phyloP scores from a whole-genome alignment of 2,888 invertebrate genomes.

The Drosophila subsilvestris region DNA sequence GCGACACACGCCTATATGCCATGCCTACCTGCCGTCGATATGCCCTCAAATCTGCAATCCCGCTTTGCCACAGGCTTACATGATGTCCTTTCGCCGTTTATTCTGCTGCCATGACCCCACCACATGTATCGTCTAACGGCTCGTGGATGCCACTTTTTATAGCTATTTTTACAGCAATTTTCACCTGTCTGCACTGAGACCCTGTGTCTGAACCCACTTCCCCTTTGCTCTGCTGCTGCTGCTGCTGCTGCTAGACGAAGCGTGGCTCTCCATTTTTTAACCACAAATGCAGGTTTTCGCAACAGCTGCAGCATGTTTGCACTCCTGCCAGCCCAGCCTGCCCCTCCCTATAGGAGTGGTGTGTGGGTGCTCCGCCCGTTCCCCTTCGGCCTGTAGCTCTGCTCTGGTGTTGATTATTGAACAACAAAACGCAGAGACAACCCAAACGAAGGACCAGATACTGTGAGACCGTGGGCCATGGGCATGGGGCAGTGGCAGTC shows the following conservation, averaged over 20 bases:
- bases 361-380: background rate
- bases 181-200: constrained; percentile 46
- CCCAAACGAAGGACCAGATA: constrained; percentile 11
- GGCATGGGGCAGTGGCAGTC: constrained; percentile 5
- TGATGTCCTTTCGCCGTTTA: constrained; percentile 8
- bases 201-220: too few relatives aligned
- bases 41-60: constrained; percentile 11
- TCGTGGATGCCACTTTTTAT: constrained; percentile 26
- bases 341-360: background rate
- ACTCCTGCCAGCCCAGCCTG: background rate
- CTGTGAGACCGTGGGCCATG: constrained; percentile 1
- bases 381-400: constrained; percentile 13
- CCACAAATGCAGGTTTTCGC: constrained; percentile 69
- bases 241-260: background rate
- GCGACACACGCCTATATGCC: background rate
- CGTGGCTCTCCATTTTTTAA: constrained; percentile 54
- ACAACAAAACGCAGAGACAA: constrained; percentile 48
- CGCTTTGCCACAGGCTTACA: background rate
- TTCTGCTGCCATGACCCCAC: constrained; percentile 1
- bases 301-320: constrained; percentile 30
- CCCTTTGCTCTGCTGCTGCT: too few relatives aligned
- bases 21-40: constrained; percentile 27
- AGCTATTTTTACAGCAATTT: constrained; percentile 53
- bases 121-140: constrained; percentile 23
- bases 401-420: constrained; percentile 55